Base-by-base conservation (phyloP, 2,797 vertebrate genomes). In the Chelmon rostratus region DNA sequence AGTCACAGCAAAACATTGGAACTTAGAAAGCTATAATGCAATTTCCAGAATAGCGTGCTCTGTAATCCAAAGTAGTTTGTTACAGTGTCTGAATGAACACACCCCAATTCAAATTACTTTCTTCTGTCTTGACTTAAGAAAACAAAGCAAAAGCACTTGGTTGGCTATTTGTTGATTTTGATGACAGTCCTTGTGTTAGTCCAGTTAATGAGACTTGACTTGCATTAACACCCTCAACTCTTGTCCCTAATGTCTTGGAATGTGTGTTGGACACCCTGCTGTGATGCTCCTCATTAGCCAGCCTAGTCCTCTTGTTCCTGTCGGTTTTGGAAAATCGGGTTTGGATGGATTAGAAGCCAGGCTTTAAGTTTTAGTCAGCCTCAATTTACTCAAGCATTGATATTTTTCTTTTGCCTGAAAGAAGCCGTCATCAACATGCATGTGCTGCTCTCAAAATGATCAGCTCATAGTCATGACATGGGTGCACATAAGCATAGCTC, bases 241-340 rank as follows among this genome's bases (percentile, higher is more conserved):
- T 76, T 87, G 79, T 86, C 85, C 59, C 68, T 78, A 78, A 89
- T 86, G 69, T 83, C 73, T 79, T 82, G 83, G 88, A 87, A 83
- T 79, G 84, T 83, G 18, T 88, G 81, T 79, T 35, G 33, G 78
- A 52, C 47, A 4, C 33, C 91, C 87, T 0, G 75, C 79, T 83
- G 88, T 64, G 83, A 87, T 50, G 52, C 72, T 73, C 38, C 86
- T 91, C 71, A 73, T 88, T 89, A 86, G 68, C 68, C 73, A 46
- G 66, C 53, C 75, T 50, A 61, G 65, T 64, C 78, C 28, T 65
- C 64, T 73, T 76, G 59, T 78, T 75, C 74, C 67, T 83, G 75
- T 82, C 47, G 49, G 69, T 79, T 83, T 74, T 44, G 57, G 78
- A 71, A 83, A 89, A 90, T 92, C 68, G 53, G 50, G 68, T 84